Evolutionary conservation across 1,140 invertebrate species (phyloP).

Genomic region (Macrostomum lignano): DNA sequence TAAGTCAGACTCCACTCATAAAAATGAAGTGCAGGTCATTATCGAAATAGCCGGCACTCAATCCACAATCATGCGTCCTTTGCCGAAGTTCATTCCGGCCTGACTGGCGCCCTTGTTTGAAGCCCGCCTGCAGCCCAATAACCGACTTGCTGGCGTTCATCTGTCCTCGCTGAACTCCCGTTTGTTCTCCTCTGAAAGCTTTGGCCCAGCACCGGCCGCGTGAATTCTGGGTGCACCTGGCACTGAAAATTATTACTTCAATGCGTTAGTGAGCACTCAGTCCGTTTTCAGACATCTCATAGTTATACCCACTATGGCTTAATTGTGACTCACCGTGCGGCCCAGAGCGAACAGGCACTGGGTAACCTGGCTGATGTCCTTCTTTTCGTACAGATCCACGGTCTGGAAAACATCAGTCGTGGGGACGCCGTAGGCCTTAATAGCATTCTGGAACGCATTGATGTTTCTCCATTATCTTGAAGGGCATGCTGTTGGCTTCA

Average conservation of each 20-base stretch:
- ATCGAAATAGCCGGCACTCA: too few species aligned
- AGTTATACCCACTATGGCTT: too few species aligned
- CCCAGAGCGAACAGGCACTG: conserved; percentile 15
- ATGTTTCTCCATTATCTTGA: conserved; percentile 85
- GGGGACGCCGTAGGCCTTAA: conserved; percentile 28
- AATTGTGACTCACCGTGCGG: conserved; percentile 42
- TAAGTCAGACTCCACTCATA: too few species aligned
- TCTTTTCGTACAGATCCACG: conserved; percentile 16
- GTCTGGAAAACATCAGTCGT: conserved; percentile 17
- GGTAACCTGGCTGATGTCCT: conserved; percentile 17
- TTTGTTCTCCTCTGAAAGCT: too few species aligned
- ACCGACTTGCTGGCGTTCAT: conserved; percentile 47
- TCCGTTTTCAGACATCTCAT: too few species aligned
- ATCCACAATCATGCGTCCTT: conserved; percentile 27
- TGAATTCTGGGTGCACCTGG: too few species aligned
- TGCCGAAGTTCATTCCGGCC: conserved; percentile 56
- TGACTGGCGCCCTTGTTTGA: conserved; percentile 44
- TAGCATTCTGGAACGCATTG: conserved; percentile 54
- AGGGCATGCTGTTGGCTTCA: conserved; percentile 47
- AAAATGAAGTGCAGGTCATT: too few species aligned
- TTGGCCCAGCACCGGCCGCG: too few species aligned
- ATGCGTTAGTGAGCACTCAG: too few species aligned
- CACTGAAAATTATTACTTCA: too few species aligned
- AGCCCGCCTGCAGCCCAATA: conserved; percentile 65
- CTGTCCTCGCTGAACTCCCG: conserved; percentile 58